These are phyloP conservation scores for Scaptomyza cyrtandrae DNA, from an alignment of 2,888 invertebrate species.

Conservation along the genomic window DNA sequence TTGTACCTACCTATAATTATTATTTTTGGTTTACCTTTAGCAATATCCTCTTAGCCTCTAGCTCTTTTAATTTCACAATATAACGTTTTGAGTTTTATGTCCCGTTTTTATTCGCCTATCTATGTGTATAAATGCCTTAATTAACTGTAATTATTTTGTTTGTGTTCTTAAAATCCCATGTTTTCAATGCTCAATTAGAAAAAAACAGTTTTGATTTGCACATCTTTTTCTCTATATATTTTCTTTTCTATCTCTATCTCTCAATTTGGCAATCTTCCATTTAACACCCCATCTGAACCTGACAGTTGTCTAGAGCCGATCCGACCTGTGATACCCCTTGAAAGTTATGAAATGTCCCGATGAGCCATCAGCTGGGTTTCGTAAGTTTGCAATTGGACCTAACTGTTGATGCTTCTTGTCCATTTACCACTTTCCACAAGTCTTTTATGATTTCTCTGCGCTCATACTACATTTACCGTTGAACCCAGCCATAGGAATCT, in stretches of 20 bases:
- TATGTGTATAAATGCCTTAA: conserved; percentile 37
- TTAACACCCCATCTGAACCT: conserved; percentile 30
- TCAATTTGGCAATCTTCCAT: conserved; percentile 24
- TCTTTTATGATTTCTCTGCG: conserved; percentile 54
- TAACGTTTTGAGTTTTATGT: conserved; percentile 43
- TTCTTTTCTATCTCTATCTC: conserved; percentile 17
- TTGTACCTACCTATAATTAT: conserved; percentile 1
- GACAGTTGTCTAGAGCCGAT: conserved; percentile 42
- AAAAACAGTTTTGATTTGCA: conserved; percentile 58
- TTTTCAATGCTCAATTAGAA: conserved; percentile 57
- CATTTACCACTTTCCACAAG: conserved; percentile 32
- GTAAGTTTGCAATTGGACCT: conserved; percentile 19
- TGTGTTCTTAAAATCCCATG: conserved; percentile 28
- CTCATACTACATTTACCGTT: conserved; percentile 44
- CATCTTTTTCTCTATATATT: conserved; percentile 21
- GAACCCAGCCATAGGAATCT: conserved; percentile 40
- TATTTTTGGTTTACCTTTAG: conserved; percentile 22
- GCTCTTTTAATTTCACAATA: conserved; percentile 16
- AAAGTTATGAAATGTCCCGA: conserved; percentile 32
- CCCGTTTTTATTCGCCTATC: conserved; percentile 30
- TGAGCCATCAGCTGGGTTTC: conserved; percentile 25
- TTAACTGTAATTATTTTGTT: conserved; percentile 38
- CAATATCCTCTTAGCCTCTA: conserved; percentile 33
- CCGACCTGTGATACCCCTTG: conserved; percentile 45
- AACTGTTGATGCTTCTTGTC: conserved; percentile 32